Conservation (phyloP, 2,888 invertebrate species). For the Thelaira solivaga region DNA sequence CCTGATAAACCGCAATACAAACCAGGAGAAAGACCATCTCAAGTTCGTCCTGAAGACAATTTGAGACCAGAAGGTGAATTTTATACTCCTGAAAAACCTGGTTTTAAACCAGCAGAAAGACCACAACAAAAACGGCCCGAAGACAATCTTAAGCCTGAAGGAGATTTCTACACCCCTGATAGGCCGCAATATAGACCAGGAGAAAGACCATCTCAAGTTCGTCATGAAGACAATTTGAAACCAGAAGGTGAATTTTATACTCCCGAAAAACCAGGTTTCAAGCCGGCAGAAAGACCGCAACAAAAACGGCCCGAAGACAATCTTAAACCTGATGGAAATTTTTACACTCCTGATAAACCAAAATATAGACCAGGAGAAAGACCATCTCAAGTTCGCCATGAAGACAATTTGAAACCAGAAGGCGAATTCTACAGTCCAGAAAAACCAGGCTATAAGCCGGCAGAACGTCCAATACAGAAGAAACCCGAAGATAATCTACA, state of each 20-base stretch:
- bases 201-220: background rate
- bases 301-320: slow-evolving; percentile 78
- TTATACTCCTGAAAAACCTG: slow-evolving; percentile 76
- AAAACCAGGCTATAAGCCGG: slow-evolving; percentile 76
- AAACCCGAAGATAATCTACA: slow-evolving; percentile 78
- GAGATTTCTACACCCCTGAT: slow-evolving; percentile 72
- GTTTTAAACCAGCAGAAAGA: slow-evolving; percentile 77
- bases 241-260: slow-evolving; percentile 78
- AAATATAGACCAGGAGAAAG: slow-evolving; percentile 74
- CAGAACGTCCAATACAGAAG: slow-evolving; percentile 76
- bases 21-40: slow-evolving; percentile 69
- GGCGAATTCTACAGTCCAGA: slow-evolving; percentile 77
- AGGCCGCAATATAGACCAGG: slow-evolving; percentile 69
- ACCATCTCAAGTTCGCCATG: slow-evolving; percentile 74
- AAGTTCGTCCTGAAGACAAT: slow-evolving; percentile 75
- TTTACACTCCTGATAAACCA: slow-evolving; percentile 66
- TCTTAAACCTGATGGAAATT: slow-evolving; percentile 76
- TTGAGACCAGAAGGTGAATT: slow-evolving; percentile 79
- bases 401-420: slow-evolving; percentile 78
- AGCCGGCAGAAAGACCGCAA: slow-evolving; percentile 74
- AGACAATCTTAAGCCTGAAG: slow-evolving; percentile 78
- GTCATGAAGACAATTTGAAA: slow-evolving; percentile 78
- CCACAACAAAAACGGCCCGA: slow-evolving; percentile 65
- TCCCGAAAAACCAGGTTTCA: slow-evolving; percentile 75
- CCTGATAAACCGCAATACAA: slow-evolving; percentile 76